These are phyloP conservation scores for Cyprinella venusta DNA, from an alignment of 2,797 vertebrate genomes.

Conservation along the genomic window DNA sequence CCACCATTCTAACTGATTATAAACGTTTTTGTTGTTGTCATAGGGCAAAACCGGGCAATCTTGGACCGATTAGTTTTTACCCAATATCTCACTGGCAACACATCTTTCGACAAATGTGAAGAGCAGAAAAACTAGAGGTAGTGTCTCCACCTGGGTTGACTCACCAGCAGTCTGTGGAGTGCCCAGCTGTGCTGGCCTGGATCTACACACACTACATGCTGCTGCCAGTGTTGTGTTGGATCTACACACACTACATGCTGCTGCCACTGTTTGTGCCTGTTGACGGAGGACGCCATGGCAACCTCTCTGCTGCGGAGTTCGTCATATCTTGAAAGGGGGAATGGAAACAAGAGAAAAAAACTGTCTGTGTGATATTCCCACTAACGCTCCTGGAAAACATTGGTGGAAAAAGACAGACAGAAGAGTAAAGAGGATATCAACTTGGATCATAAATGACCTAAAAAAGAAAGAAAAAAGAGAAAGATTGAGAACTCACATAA, in stretches of 20 bases:
- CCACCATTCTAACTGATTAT: background rate
- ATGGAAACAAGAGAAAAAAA: constrained; percentile 53
- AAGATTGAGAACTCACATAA: constrained; percentile 17
- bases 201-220: constrained; percentile 25
- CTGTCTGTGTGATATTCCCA: constrained; percentile 42
- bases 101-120: background rate
- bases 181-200: constrained; percentile 49
- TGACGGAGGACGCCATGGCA: constrained; percentile 55
- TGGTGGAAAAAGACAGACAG: constrained; percentile 38
- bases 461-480: background rate
- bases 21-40: background rate
- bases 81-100: background rate
- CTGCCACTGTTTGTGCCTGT: constrained; percentile 59
- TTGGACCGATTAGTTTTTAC: background rate
- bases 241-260: background rate
- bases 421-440: constrained; percentile 44
- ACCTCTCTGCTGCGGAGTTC: constrained; percentile 52
- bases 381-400: constrained; percentile 52
- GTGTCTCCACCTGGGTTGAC: constrained; percentile 29
- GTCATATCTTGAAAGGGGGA: constrained; percentile 60
- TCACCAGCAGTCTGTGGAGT: constrained; percentile 48
- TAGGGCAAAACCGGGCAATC: background rate
- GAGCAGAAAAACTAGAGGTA: no score
- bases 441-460: constrained; percentile 15
- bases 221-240: no score